Base-by-base conservation (phyloP, 2,113 vertebrate species). In the Phrynosoma blainvillii region DNA sequence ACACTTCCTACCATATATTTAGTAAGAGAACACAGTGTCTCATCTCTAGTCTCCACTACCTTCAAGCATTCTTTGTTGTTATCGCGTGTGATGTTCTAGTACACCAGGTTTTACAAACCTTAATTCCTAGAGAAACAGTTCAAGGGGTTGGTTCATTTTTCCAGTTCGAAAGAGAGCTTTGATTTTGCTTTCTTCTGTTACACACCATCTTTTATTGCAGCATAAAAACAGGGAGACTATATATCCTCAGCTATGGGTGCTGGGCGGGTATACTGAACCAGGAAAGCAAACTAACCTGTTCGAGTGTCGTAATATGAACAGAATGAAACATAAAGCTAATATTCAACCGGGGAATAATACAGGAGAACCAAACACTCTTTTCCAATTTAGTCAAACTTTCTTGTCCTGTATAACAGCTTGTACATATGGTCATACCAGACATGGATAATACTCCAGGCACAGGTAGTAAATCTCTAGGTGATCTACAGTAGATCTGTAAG, bases 31-130 rank as follows among this genome's bases (percentile, higher is more conserved):
- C 42, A 52, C 20, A 30, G 21, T 21, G 59, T 76, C 21, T 68
- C 42, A 68, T 79, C 84, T 23, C 27, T 25, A 13, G 87, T 75
- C 66, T 88, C 87, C 6, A 71, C 62, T 85, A 88, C 78, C 87
- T 87, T 92, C 74, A 77, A 36, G 82, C 82, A 90, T 56, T 3
- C 9, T 14, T 90, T 87, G 85, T 13, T 30, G 80, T 52, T 47
- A 5, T 83, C 9, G 8, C 25, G 40, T 54, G 59, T 20, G 40
- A 84, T 79, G 86, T 73, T 16, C 90, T 73, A 75, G 13, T 70
- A 89, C 89, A 89, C 25, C 84, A 47, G 88, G 89, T 85, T 83
- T 93, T 74, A 86, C 47, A 82, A 91, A 92, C 78, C 20, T 18
- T 76, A 86, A 92, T 76, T 86, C 78, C 78, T n/a, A 76, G 18